Conservation (phyloP, 2,797 vertebrate genomes). For the Eulemur albifrons region DNA sequence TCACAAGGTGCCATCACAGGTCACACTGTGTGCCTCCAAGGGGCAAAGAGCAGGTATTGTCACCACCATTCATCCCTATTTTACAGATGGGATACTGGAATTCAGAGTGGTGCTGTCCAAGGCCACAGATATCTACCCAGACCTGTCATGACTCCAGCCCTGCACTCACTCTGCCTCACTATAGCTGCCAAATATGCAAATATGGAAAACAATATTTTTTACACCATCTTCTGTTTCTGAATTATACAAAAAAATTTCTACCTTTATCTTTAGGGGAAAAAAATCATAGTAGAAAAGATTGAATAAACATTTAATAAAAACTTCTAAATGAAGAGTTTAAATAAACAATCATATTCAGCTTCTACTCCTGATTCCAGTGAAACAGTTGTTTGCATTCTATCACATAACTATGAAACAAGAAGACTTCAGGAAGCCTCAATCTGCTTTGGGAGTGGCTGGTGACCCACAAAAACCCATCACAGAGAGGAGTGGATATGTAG, state of each 20-base stretch:
- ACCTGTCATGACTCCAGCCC: background rate
- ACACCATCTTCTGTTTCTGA: background rate
- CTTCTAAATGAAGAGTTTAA: background rate
- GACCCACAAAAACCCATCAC: background rate
- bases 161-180: background rate
- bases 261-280: background rate
- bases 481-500: background rate
- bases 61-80: background rate
- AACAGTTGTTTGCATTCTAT: background rate
- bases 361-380: background rate
- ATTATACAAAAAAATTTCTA: background rate
- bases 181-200: background rate
- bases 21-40: background rate
- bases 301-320: background rate
- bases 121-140: background rate
- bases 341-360: background rate
- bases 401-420: background rate
- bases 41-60: background rate
- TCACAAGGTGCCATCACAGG: background rate
- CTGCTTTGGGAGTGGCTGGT: background rate
- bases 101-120: background rate
- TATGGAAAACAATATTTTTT: background rate
- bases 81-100: background rate
- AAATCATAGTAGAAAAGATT: background rate
- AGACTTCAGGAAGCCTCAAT: background rate